Base-by-base conservation (phyloP, 2,797 vertebrate genomes). In the Vipera latastei region DNA sequence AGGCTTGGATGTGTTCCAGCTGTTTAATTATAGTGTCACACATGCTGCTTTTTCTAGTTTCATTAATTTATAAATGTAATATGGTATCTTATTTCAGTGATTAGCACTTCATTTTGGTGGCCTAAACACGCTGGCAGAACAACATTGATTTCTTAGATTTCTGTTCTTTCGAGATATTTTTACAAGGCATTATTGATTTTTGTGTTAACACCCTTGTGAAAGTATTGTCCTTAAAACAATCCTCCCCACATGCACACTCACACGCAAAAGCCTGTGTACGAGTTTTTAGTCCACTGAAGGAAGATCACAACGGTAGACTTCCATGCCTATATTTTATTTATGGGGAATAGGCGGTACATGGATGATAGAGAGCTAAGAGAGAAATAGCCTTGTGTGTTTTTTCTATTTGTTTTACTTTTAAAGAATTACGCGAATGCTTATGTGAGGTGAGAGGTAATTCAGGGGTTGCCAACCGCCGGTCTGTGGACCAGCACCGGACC, bases 1-100 rank as follows among this genome's bases (percentile, higher is more conserved):
- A 98, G 98, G 96, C 98, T 98, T 98, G 98, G 98, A 96, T 96
- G 94, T 94, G 95, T 97, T 97, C 98, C 98, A 98, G 96, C 97
- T 96, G 97, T 97, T 97, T 98, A 97, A 98, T 98, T 98, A 98
- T 95, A 95, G 98, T 97, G 96, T 97, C 98, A 98, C 93, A 91
- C 94, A 96, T 96, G 97, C 98, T 98, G 98, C 97, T 97, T 97
- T 97, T 97, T 97, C 97, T 96, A 97, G 97, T 98, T 97, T 97
- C 97, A 97, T 98, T 98, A 97, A 97, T 98, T 98, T 98, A 98
- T 97, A 97, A 98, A 97, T 96, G 97, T 97, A 97, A 96, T 97
- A 97, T 97, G 96, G 97, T 97, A 97, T 98, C 98, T 97, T 96
- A 97, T 97, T 97, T 97, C 97, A 97, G 97, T 97, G 98, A 98